A percentile compares a stretch with the other conserved stretches of the same genome.
These are phyloP conservation scores for Haplotaxodon microlepis DNA, from an alignment of 2,113 vertebrate species.

Conservation along the genomic window DNA sequence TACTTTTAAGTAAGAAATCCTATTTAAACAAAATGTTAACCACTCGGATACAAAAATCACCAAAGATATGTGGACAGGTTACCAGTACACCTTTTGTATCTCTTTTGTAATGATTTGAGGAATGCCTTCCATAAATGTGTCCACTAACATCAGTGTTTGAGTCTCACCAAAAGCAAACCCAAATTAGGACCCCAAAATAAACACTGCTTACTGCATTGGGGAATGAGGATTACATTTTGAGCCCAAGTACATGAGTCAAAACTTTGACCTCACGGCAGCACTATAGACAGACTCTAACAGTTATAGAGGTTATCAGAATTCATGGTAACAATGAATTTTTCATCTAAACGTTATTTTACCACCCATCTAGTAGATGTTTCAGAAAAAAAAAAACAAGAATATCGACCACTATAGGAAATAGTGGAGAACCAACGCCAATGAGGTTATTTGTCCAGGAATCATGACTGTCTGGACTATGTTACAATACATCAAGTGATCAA, in stretches of 20 bases:
- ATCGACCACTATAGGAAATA: neutral
- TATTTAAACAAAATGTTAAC: neutral
- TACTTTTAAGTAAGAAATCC: neutral
- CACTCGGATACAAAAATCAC: neutral
- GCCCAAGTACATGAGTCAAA: neutral
- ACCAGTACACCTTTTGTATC: neutral
- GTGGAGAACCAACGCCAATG: neutral
- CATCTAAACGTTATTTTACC: neutral
- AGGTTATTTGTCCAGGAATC: accelerated
- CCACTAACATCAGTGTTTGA: neutral
- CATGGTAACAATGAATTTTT: neutral
- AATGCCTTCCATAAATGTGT: neutral
- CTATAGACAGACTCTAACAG: no score
- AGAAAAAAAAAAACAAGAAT: neutral
- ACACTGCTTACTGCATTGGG: neutral
- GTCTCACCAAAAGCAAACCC: neutral
- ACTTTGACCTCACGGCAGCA: neutral
- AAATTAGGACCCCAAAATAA: neutral
- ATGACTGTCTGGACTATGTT: neutral
- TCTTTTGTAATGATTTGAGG: neutral
- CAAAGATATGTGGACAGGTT: neutral
- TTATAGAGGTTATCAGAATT: neutral
- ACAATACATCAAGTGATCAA: neutral
- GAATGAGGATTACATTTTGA: neutral
- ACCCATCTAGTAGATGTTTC: neutral